Conservation (phyloP, 92 coral and sea anemone genomes). For the Scolanthus callimorphus region DNA sequence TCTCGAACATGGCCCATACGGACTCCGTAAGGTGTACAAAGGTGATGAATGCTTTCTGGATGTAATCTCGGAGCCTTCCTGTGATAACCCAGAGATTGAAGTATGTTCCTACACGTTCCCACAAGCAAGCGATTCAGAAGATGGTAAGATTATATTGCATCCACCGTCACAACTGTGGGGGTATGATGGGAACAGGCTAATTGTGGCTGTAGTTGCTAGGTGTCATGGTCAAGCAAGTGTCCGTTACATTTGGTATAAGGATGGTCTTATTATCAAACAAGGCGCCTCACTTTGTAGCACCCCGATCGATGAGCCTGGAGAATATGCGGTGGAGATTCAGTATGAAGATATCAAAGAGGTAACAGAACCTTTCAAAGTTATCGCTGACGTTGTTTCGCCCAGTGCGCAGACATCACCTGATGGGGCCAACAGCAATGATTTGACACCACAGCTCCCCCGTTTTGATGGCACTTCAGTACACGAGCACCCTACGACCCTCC, state of each 20-base stretch:
- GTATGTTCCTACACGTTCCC: constrained; percentile 9
- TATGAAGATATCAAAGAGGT: constrained; percentile 15
- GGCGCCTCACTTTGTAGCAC: constrained; percentile 18
- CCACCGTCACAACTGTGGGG: constrained; percentile 41
- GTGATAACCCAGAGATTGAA: constrained; percentile 16
- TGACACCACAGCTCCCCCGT: constrained; percentile 3
- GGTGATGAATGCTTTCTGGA: constrained; percentile 20
- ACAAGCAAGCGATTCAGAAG: background rate
- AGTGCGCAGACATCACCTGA: background rate
- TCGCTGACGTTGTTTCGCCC: background rate
- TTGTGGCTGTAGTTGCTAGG: constrained; percentile 26
- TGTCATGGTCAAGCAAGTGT: constrained; percentile 14
- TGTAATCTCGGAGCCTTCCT: constrained; percentile 8
- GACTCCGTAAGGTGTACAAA: constrained; percentile 9
- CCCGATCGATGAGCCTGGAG: constrained; percentile 20
- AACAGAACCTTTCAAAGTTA: constrained; percentile 20
- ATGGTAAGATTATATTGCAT: constrained; percentile 21
- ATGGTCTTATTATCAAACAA: constrained; percentile 20
- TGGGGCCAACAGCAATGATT: background rate
- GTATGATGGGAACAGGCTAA: constrained; percentile 21
- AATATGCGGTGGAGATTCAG: constrained; percentile 23
- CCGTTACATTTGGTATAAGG: constrained; percentile 16
- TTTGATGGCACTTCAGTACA: constrained; percentile 5
- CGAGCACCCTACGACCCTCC: background rate
- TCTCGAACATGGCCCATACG: constrained; percentile 32